Evolutionary conservation across 2,888 invertebrate genomes (phyloP).

Genomic region (Sinodicranocentrus sp.): DNA sequence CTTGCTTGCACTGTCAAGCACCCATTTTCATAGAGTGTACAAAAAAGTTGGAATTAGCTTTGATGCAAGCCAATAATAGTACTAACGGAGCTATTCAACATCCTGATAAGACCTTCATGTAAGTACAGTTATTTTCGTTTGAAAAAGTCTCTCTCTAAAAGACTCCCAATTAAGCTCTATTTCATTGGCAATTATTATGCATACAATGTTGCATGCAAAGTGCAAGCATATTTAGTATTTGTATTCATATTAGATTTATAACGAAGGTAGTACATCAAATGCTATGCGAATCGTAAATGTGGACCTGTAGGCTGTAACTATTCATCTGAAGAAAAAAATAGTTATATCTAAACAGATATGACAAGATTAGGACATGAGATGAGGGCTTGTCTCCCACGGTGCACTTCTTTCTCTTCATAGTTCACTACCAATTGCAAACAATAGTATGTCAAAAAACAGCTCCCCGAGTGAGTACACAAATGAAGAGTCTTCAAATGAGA

Average conservation of each 20-base stretch:
- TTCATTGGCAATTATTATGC: slow-evolving; percentile 23
- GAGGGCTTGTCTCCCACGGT: slow-evolving; percentile 50
- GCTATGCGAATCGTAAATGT: no score
- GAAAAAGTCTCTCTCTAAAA: not conserved
- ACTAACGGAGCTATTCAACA: slow-evolving; percentile 75
- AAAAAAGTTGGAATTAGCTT: slow-evolving; percentile 45
- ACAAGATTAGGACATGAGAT: slow-evolving; percentile 26
- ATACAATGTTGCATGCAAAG: not conserved
- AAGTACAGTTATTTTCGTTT: slow-evolving; percentile 49
- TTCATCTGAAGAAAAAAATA: no score
- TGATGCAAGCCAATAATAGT: slow-evolving; percentile 76
- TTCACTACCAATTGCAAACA: not conserved
- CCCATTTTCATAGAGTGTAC: slow-evolving; percentile 16
- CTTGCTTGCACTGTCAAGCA: slow-evolving; percentile 14
- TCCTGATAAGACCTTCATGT: slow-evolving; percentile 75
- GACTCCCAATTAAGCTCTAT: slow-evolving; percentile 42
- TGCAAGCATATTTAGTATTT: no score
- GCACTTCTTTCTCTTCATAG: slow-evolving; percentile 1
- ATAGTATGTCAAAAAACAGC: not conserved
- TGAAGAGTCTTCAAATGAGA: not conserved
- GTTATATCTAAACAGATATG: not conserved
- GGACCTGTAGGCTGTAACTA: no score
- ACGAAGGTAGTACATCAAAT: no score
- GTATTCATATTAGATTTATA: no score
- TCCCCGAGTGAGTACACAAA: not conserved